Conservation (phyloP, 2,797 vertebrate genomes). For the Pithecia hirsuta region DNA sequence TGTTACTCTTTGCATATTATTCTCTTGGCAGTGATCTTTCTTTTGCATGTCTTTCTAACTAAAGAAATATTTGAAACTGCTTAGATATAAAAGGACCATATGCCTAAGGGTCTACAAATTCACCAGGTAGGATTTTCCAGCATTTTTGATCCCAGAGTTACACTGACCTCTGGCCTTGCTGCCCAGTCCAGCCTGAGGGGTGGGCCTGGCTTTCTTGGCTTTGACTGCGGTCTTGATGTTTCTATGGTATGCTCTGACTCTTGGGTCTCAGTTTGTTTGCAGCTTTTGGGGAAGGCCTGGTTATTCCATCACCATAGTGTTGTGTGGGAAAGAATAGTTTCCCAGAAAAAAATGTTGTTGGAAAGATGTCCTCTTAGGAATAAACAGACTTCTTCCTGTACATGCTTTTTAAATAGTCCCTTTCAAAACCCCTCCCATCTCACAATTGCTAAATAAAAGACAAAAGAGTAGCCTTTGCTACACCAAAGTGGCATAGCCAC, state of each 20-base stretch:
- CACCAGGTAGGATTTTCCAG: background rate
- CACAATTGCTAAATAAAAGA: background rate
- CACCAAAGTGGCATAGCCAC: background rate
- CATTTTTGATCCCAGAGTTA: background rate
- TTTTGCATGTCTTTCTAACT: background rate
- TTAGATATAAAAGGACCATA: background rate
- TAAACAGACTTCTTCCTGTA: conserved; percentile 37
- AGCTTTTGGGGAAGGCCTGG: background rate
- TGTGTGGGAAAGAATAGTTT: conserved; percentile 61
- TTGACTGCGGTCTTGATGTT: background rate
- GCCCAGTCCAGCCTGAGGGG: background rate
- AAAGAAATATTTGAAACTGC: background rate
- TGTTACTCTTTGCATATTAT: background rate
- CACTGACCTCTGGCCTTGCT: background rate
- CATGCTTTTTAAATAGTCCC: background rate
- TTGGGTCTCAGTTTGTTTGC: background rate
- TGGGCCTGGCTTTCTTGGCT: background rate
- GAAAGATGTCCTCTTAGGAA: conserved; percentile 38
- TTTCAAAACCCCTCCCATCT: background rate
- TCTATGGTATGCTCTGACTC: background rate
- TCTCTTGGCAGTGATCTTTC: background rate
- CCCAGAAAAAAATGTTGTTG: background rate
- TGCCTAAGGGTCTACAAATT: background rate
- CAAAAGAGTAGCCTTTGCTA: background rate
- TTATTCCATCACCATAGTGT: background rate